These are phyloP conservation scores for Uropsilus gracilis DNA, from an alignment of 2,113 vertebrate species.

Conservation along the genomic window DNA sequence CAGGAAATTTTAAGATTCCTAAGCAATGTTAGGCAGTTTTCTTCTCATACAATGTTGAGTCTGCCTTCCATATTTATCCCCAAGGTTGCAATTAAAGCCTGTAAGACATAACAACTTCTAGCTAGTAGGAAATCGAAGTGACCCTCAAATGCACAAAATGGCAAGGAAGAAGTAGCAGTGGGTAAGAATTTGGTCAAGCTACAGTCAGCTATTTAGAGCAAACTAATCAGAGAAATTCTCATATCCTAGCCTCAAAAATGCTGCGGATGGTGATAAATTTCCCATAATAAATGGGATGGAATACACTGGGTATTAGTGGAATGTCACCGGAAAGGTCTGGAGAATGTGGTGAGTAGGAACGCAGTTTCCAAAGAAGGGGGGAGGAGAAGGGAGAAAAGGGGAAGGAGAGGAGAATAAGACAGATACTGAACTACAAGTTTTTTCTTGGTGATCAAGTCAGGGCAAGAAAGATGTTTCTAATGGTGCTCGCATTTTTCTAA, in stretches of 20 bases:
- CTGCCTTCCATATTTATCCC: background rate
- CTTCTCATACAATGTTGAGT: background rate
- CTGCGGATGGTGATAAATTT: background rate
- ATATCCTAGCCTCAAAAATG: background rate
- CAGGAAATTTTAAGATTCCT: background rate
- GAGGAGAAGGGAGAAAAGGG: too few species aligned
- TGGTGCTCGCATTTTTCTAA: background rate
- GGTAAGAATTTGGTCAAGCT: background rate
- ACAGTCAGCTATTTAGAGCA: background rate
- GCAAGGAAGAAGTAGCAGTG: background rate
- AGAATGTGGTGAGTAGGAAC: background rate
- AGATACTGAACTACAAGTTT: background rate
- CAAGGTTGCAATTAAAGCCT: background rate
- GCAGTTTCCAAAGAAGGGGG: background rate
- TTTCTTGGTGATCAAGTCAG: background rate
- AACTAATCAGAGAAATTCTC: background rate
- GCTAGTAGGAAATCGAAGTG: background rate
- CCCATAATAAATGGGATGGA: background rate
- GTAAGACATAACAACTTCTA: background rate
- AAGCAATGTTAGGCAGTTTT: background rate
- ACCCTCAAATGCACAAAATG: background rate
- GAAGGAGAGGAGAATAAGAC: background rate
- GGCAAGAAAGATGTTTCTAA: background rate
- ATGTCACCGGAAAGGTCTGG: background rate
- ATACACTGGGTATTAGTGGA: background rate